phyloP scores from a whole-genome alignment of 2,797 vertebrate species.

The Tachyglossus aculeatus region DNA sequence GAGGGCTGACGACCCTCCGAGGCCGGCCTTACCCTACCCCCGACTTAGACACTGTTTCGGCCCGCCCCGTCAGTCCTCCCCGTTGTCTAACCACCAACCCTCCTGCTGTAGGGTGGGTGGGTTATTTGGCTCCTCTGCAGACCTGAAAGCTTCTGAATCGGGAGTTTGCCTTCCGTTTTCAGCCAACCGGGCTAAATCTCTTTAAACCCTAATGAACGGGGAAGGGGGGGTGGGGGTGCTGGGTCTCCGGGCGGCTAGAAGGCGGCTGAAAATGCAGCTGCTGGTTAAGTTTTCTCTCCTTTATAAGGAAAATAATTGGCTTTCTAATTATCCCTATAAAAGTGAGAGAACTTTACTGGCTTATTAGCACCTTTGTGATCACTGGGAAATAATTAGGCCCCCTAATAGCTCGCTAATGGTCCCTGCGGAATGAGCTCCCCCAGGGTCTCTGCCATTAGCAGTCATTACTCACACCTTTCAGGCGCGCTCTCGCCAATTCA shows the following conservation, averaged over 20 bases:
- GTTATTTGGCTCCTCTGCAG: no score
- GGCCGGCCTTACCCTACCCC: no score
- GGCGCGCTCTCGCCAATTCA: background rate
- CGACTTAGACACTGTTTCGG: no score
- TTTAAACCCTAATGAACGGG: background rate
- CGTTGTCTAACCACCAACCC: no score
- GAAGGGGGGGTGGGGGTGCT: no score
- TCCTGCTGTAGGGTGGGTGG: no score
- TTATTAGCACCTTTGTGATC: background rate
- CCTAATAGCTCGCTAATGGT: background rate
- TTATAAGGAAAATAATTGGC: background rate
- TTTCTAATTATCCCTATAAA: constrained; percentile 28
- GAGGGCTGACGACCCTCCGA: no score
- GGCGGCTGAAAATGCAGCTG: background rate
- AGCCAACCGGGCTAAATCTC: no score
- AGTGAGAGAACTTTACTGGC: constrained; percentile 1
- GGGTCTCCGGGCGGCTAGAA: no score
- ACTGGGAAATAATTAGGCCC: background rate
- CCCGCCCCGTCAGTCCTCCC: no score
- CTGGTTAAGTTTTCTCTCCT: background rate
- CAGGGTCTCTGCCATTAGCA: background rate
- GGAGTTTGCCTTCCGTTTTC: no score
- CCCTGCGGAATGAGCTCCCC: background rate
- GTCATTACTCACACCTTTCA: background rate
- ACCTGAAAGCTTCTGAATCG: no score